Conservation (phyloP, 1,140 invertebrate species). For the Scaptomyza montana region DNA sequence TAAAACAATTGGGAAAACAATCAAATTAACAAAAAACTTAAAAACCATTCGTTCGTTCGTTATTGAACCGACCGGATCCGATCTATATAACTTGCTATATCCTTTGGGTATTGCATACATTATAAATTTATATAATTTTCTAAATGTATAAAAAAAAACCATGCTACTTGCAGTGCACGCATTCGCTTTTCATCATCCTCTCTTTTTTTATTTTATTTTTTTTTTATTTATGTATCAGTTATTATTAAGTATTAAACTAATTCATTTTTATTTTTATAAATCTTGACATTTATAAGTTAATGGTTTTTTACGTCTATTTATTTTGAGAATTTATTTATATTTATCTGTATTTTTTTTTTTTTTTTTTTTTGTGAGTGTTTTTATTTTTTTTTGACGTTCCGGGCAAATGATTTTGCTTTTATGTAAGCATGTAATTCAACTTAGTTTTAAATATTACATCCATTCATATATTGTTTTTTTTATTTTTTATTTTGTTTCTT, state of each 20-base stretch:
- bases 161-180: slow-evolving; percentile 67
- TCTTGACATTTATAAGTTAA: slow-evolving; percentile 37
- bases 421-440: slow-evolving; percentile 29
- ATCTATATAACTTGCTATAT: slow-evolving; percentile 52
- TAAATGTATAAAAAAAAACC: slow-evolving; percentile 56
- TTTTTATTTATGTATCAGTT: slow-evolving; percentile 10
- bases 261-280: slow-evolving; percentile 28
- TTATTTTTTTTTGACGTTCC: slow-evolving; percentile 15
- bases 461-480: slow-evolving; percentile 33
- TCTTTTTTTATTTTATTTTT: slow-evolving; percentile 16
- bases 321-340: slow-evolving; percentile 15
- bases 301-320: slow-evolving; percentile 34
- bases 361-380: slow-evolving; percentile 32
- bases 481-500: too few relatives aligned
- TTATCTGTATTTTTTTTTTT: slow-evolving; percentile 11
- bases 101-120: slow-evolving; percentile 48
- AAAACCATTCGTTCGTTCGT: slow-evolving; percentile 22
- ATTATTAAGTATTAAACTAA: slow-evolving; percentile 23
- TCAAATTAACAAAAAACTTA: slow-evolving; percentile 65
- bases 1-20: slow-evolving; percentile 74
- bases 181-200: slow-evolving; percentile 8
- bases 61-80: slow-evolving; percentile 20
- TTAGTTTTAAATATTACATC: slow-evolving; percentile 41
- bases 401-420: slow-evolving; percentile 29
- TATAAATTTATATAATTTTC: slow-evolving; percentile 56